Conservation (phyloP, 2,113 vertebrate species). For the Aix galericulata region DNA sequence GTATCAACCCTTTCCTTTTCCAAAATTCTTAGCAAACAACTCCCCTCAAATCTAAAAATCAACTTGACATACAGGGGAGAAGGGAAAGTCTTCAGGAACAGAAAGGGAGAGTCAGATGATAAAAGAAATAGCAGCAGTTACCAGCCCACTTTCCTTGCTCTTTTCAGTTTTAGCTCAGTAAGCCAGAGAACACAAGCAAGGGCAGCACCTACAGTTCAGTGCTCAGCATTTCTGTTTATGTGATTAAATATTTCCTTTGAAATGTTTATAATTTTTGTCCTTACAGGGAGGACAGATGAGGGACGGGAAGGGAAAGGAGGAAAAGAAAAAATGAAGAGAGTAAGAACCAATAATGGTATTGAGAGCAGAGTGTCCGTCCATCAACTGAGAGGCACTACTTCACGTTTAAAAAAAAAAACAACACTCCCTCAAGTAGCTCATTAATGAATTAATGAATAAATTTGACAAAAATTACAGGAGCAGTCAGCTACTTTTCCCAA, state of each 20-base stretch:
- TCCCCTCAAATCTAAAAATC: background rate
- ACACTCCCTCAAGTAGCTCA: background rate
- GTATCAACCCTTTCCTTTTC: background rate
- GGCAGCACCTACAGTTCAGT: background rate
- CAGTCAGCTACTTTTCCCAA: background rate
- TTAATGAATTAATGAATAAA: background rate
- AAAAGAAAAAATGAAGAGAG: background rate
- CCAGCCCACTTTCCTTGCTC: background rate
- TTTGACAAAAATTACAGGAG: background rate
- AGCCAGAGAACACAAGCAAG: background rate
- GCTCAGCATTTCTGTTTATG: background rate
- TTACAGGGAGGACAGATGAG: background rate
- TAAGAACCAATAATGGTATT: background rate
- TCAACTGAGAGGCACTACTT: background rate
- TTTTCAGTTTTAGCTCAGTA: background rate
- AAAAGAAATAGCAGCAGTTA: background rate
- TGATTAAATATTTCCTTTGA: background rate
- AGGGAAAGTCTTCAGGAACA: background rate
- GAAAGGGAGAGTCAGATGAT: background rate
- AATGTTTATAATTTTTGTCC: background rate
- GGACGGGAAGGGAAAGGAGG: background rate
- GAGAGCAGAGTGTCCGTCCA: background rate
- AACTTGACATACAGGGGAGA: no score
- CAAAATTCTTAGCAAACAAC: background rate
- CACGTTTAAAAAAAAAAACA: background rate